Evolutionary conservation across 2,797 vertebrate species (phyloP), one percentile per base, ranked within the genome.

Genomic region (Prunella strophiata): DNA sequence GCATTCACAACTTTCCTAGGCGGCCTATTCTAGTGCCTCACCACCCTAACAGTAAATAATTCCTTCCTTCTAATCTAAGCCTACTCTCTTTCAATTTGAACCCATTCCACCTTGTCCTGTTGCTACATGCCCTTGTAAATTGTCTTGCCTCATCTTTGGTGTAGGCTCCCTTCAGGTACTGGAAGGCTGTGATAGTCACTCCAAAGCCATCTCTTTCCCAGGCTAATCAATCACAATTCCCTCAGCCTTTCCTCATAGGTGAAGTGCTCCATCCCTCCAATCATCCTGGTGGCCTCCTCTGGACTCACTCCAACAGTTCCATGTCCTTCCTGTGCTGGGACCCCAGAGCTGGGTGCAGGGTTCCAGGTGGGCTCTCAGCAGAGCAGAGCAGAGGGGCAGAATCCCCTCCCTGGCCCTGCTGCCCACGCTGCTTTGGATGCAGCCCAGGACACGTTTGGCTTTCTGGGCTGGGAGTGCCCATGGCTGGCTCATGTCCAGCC

Each of bases 231-330:
- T 6, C 32, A 13, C 16, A 62, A 5, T 48, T 62, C 30, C 3
- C 6, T 42, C 62, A 75, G 42, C 4, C 5, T 62, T 55, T 81
- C 18, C 4, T 42, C 11, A 48, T 1, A 55, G 30, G 9, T 3
- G 13, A 68, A 7, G 6, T 27, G 10, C 9, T 42, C 5, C 42
- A 61, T 36, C 10, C 12, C 12, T 68, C 30, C 27, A 2, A 68
- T 23, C 16, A 20, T 27, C 12, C 2, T 68, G 2, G 5, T 42
- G 13, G 7, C 17, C 13, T 52, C 8, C 34, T 48, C 34, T 55
- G 30, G 40, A 34, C 10, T 30, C 1, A 0, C 21, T 66, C 70
- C 14, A 13, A 0, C 25, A 47, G 26, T 0, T 51, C 29, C 10
- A 1, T 47, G 10, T 13, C 29, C 20, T 34, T 1, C 29, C 47